Evolutionary conservation across 2,113 vertebrate genomes (phyloP).

Genomic region (Apteryx mantelli): DNA sequence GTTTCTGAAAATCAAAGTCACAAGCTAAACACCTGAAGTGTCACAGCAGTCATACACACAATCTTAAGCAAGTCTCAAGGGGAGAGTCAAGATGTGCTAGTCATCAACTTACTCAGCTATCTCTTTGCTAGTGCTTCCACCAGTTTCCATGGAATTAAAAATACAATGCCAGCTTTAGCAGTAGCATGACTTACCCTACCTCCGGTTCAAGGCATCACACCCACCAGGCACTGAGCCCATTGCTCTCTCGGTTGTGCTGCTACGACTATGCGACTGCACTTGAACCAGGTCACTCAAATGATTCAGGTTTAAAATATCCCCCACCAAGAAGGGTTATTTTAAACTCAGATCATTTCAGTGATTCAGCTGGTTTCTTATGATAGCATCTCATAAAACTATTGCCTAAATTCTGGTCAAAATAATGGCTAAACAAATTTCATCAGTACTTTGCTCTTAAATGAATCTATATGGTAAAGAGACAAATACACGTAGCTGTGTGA

Average conservation of each 20-base stretch:
- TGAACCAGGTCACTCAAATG: neutral
- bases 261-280: neutral
- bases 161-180: neutral
- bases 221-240: accelerated
- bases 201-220: neutral
- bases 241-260: neutral
- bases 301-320: conserved; percentile 5
- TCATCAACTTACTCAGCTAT: neutral
- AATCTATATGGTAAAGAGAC: neutral
- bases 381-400: neutral
- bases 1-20: neutral
- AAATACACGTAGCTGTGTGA: neutral
- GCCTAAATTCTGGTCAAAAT: neutral
- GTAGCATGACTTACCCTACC: accelerated
- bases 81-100: neutral
- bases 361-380: neutral
- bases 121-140: neutral
- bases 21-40: neutral
- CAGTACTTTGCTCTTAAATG: neutral
- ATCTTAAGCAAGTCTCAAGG: neutral
- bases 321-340: conserved; percentile 1
- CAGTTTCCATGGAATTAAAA: neutral
- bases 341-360: neutral
- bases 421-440: neutral
- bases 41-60: neutral